Base-by-base conservation (phyloP, 2,797 vertebrate species). In the Malurus leucopterus region DNA sequence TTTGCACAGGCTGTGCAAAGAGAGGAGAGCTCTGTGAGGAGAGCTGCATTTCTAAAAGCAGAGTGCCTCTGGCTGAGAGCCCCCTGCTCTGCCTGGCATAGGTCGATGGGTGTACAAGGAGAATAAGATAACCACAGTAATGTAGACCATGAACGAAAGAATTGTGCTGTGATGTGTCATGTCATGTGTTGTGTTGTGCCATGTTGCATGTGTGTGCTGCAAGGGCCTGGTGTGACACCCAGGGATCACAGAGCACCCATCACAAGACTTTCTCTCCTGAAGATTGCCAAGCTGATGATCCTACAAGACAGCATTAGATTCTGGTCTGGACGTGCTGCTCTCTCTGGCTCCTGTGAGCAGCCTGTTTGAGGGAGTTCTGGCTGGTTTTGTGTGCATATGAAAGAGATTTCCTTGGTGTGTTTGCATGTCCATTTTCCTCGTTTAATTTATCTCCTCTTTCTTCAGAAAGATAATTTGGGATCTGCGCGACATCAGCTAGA, bases 401-500 rank as follows among this genome's bases (percentile, higher is more conserved):
- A 62, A 81, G 74, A 86, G 70, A 59, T 94, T 77, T 92, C 61
- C 76, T 92, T 29, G 76, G 75, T 93, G 78, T 93, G 88, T 83
- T 92, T 90, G 80, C 82, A 30, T 93, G 80, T 93, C 90, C 70
- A 14, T 92, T 91, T 94, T 94, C 82, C 75, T 94, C 38, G 38
- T 92, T 92, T 94, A 94, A 95, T 94, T 91, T 96, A 93, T 94
- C 88, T 95, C 94, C 95, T 96, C 94, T 96, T 94, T 95, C 94
- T 93, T 96, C 92, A 94, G 92, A 93, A 91, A 93, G 71, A 92
- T 95, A 93, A 94, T 93, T 89, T 93, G 94, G 92, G 91, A 95
- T 89, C 92, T 88, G 75, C 95, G 49, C 69, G 9, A 89, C 93
- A 89, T 91, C 93, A 89, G 88, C 92, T 91, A 91, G 90, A 94